A percentile compares a stretch with the other conserved stretches of the same genome.
Conservation (phyloP, 2,113 vertebrate species). For the Phaethon lepturus region DNA sequence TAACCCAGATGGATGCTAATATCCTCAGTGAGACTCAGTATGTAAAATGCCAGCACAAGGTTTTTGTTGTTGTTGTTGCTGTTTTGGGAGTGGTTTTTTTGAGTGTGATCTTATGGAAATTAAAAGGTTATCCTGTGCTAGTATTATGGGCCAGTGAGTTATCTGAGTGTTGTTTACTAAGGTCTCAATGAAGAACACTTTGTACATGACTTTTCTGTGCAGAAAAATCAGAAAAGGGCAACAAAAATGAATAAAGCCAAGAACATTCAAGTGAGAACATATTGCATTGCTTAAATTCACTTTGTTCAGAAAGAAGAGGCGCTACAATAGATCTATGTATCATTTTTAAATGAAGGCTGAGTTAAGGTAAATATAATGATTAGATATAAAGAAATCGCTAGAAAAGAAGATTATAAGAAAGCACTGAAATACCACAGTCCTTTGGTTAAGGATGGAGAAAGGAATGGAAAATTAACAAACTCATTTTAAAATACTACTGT, state of each 20-base stretch:
- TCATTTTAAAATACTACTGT: neutral
- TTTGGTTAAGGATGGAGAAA: neutral
- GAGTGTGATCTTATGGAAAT: neutral
- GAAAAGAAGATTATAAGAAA: neutral
- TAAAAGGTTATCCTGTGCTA: neutral
- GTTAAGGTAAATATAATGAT: neutral
- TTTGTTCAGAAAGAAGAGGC: neutral
- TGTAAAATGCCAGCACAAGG: neutral
- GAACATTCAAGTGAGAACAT: neutral
- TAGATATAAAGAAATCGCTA: neutral
- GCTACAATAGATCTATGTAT: neutral
- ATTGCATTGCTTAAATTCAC: neutral
- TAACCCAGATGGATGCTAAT: neutral
- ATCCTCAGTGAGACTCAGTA: neutral
- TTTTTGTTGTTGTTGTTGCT: neutral
- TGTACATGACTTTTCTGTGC: neutral
- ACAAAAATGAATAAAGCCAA: neutral
- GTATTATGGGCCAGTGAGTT: neutral
- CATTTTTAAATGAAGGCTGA: neutral
- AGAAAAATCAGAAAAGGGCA: neutral
- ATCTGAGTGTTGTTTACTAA: neutral
- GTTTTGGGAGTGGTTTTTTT: neutral
- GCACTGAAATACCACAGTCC: neutral
- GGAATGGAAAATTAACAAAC: neutral
- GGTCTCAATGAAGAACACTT: neutral